These are phyloP conservation scores for Notothenia coriiceps DNA, from an alignment of 2,113 vertebrate species.

Conservation along the genomic window DNA sequence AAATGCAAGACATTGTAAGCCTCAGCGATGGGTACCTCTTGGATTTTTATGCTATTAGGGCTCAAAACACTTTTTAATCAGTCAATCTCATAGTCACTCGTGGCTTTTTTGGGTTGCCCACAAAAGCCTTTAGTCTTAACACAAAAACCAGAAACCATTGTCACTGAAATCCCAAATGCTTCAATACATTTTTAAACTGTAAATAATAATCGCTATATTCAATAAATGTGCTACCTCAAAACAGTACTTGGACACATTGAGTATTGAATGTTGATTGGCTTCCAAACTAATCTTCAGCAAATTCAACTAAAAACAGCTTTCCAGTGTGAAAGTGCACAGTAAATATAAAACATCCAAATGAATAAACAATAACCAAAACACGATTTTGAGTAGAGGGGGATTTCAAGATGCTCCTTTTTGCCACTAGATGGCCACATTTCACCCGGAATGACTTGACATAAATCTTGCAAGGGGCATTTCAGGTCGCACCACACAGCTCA, in stretches of 20 bases:
- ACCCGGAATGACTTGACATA: not conserved
- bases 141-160: too few relatives aligned
- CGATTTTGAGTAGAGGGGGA: not conserved
- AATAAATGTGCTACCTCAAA: too few relatives aligned
- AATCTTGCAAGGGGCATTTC: constrained; percentile 45
- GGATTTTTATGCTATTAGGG: not conserved
- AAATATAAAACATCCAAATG: not conserved
- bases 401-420: constrained; percentile 3
- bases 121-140: too few relatives aligned
- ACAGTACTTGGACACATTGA: too few relatives aligned
- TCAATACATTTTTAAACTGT: too few relatives aligned
- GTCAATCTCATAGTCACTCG: too few relatives aligned
- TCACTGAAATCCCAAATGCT: too few relatives aligned
- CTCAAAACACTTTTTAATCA: too few relatives aligned
- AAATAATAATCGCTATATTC: too few relatives aligned
- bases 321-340: not conserved
- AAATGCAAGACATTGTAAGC: too few relatives aligned
- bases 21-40: not conserved
- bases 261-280: too few relatives aligned
- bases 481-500: constrained; percentile 39
- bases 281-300: not conserved
- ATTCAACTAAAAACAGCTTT: not conserved
- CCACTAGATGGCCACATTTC: constrained; percentile 72
- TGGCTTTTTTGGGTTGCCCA: too few relatives aligned
- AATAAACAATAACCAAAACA: not conserved